Evolutionary conservation across 2,797 vertebrate species (phyloP).

Genomic region (Picus viridis): DNA sequence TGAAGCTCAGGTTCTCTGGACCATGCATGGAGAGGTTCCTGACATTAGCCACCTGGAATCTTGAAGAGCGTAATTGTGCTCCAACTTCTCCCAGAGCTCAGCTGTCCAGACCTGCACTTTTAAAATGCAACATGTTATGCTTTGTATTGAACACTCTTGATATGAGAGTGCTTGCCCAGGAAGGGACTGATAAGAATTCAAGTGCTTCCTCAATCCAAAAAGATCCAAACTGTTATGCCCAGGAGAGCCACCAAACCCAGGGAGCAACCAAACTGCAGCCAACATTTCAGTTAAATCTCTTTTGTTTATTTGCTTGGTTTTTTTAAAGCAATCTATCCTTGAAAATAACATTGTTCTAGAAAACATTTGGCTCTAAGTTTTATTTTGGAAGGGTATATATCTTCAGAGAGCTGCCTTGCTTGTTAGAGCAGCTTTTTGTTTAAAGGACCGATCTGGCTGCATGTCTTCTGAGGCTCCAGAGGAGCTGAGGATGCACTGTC

Average conservation of each 20-base stretch:
- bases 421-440: background rate
- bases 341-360: background rate
- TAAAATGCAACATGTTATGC: background rate
- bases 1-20: background rate
- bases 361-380: background rate
- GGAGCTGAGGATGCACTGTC: background rate
- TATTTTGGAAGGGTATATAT: background rate
- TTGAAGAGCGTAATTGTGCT: rapidly evolving
- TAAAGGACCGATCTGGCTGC: background rate
- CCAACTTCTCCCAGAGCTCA: background rate
- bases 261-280: background rate
- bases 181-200: background rate
- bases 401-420: background rate
- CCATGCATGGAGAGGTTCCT: background rate
- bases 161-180: background rate
- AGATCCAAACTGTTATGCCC: background rate
- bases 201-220: background rate
- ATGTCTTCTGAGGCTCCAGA: background rate
- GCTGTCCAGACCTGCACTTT: background rate
- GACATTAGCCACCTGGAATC: background rate
- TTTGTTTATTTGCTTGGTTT: background rate
- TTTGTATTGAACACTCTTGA: background rate
- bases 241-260: background rate
- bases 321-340: background rate
- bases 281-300: background rate